Base-by-base conservation (phyloP, 2,888 invertebrate genomes). In the Myopa tessellatipennis region DNA sequence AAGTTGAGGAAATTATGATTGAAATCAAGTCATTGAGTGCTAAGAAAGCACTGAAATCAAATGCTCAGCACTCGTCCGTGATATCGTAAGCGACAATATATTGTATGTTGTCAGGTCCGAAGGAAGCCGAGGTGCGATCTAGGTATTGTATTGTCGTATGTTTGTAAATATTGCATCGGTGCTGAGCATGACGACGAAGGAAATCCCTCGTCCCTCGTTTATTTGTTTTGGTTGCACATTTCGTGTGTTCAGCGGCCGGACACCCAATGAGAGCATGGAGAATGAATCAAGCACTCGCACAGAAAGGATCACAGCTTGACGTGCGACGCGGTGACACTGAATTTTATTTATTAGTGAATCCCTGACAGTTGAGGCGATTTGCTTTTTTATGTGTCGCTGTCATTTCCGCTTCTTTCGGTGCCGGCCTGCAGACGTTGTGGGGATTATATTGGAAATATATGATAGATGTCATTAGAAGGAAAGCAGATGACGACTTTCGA, bases 321-420 rank as follows among this genome's bases (percentile, higher is more conserved):
- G 72, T 80, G 70, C 40, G 36, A 63, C 63, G 68, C 36, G n/a
- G 34, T 70, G 76, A 76, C 74, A 74, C 77, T 74, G 76, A 81
- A 78, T 78, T 79, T 72, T 72, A 72, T 72, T 72, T 72, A 72
- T 72, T 55, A 16, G 4, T 10, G 72, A 58, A 60, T 72, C 38
- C 61, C 18, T 10, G 26, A 61, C 16, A 36, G 26, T 61, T 40
- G 61, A 40, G 45, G 14, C n/a, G 45, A 72, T 34, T 36, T 40
- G 61, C 58, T 72, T 45, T 72, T 38, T 72, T 72, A 52, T 70
- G 70, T n/a, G 55, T 52, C 55, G 18, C 55, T 72, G 60, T 45
- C 61, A 72, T 38, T 60, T 72, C 72, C 72, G 60, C 58, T 40
- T 40, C 8, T 36, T 72, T 58, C 40, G 72, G 45, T 60, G 26